A percentile compares a stretch with the other conserved stretches of the same genome.
phyloP scores from a whole-genome alignment of 2,113 vertebrate species.

The Pundamilia nyererei region DNA sequence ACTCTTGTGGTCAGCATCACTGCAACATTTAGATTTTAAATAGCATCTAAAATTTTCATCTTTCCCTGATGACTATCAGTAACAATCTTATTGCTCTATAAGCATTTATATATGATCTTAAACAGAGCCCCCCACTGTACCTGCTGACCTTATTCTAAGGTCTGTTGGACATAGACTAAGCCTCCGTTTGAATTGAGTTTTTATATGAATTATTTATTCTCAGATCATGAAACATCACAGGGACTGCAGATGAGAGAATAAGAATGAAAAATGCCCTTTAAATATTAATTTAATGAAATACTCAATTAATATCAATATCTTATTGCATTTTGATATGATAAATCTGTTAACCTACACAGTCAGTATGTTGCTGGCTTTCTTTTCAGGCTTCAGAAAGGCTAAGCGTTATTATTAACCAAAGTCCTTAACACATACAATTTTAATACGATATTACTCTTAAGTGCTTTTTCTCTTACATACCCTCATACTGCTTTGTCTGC shows the following conservation, averaged over 20 bases:
- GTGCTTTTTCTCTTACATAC: not conserved
- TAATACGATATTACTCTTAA: not conserved
- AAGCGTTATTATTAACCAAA: not conserved
- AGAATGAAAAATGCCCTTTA: not conserved
- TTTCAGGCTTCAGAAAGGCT: not conserved
- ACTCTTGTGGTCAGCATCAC: not conserved
- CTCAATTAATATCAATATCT: not conserved
- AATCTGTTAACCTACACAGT: not conserved
- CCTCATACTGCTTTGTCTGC: not conserved
- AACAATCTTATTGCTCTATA: not conserved
- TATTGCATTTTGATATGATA: not conserved
- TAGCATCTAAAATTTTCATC: not conserved
- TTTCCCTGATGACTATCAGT: not conserved
- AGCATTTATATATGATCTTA: not conserved
- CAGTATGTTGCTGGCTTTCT: not conserved
- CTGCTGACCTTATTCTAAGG: not conserved
- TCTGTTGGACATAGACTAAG: not conserved
- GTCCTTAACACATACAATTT: not conserved
- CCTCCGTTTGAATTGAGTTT: not conserved
- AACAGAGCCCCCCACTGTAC: not conserved
- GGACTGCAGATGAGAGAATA: not conserved
- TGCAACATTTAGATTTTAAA: not conserved
- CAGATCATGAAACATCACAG: not conserved
- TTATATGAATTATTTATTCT: not conserved
- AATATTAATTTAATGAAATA: not conserved